These are phyloP conservation scores for Hiodon alosoides DNA, from an alignment of 2,113 vertebrate species.

Conservation along the genomic window DNA sequence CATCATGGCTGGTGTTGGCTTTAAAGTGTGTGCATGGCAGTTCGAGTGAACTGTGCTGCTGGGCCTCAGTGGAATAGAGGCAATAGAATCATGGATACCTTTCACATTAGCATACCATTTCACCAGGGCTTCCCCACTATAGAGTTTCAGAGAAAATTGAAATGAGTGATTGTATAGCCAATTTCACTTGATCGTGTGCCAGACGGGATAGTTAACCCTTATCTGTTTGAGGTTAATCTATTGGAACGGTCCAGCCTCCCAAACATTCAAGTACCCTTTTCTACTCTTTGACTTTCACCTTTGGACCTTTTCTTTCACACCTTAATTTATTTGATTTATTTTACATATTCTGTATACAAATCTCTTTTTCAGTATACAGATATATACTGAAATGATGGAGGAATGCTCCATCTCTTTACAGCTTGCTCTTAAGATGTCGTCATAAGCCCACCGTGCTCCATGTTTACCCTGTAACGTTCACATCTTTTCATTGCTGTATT, in stretches of 20 bases:
- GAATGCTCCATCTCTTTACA: no score
- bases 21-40: slow-evolving; percentile 60
- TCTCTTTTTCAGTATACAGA: no score
- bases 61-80: slow-evolving; percentile 58
- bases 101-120: slow-evolving; percentile 73
- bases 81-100: slow-evolving; percentile 66
- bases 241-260: slow-evolving; percentile 56
- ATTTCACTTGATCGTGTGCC: slow-evolving; percentile 66
- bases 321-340: slow-evolving; percentile 42
- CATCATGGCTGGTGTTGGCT: slow-evolving; percentile 52
- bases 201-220: slow-evolving; percentile 69
- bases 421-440: no score
- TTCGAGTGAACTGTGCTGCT: slow-evolving; percentile 58
- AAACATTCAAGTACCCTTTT: slow-evolving; percentile 38
- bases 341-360: not conserved
- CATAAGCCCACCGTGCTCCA: no score
- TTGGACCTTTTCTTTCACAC: slow-evolving; percentile 56
- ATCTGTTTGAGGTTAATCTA: slow-evolving; percentile 71
- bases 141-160: slow-evolving; percentile 73
- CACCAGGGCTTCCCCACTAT: slow-evolving; percentile 56
- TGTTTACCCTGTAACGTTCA: no score
- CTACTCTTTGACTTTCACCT: slow-evolving; percentile 58
- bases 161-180: slow-evolving; percentile 75
- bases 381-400: no score
- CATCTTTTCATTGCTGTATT: not conserved